Evolutionary conservation across 2,888 invertebrate genomes (phyloP).

Genomic region (Malacosoma neustria): DNA sequence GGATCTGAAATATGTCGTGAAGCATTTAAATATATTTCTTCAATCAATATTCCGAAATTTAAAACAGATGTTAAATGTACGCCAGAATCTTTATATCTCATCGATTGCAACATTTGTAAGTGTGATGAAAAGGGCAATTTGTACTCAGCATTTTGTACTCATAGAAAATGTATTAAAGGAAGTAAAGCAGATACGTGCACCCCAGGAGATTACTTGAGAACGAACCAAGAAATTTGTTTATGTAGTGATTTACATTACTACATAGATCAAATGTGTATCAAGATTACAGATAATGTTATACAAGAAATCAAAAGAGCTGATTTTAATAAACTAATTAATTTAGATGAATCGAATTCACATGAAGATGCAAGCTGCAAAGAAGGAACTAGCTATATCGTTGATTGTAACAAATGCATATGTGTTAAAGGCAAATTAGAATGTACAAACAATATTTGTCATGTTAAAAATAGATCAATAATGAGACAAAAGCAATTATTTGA

Average conservation of each 20-base stretch:
- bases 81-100: conserved; percentile 23
- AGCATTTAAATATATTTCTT: conserved; percentile 19
- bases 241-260: conserved; percentile 36
- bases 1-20: conserved; percentile 26
- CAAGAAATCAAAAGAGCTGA: conserved; percentile 18
- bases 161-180: conserved; percentile 23
- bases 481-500: no score
- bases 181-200: conserved; percentile 29
- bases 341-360: conserved; percentile 14
- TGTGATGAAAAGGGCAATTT: conserved; percentile 24
- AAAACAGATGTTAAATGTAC: conserved; percentile 26
- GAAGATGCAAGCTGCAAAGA: conserved; percentile 6
- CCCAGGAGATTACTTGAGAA: conserved; percentile 30
- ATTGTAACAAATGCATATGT: conserved; percentile 38
- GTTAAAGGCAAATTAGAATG: conserved; percentile 1
- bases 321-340: conserved; percentile 17
- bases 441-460: background rate
- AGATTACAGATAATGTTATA: conserved; percentile 13
- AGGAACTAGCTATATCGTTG: conserved; percentile 15
- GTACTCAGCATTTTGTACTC: conserved; percentile 25
- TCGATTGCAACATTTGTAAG: conserved; percentile 40
- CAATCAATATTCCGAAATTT: conserved; percentile 11
- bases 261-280: conserved; percentile 32
- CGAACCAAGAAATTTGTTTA: conserved; percentile 26
- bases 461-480: no score